Base-by-base conservation (phyloP, 1,140 invertebrate genomes). In the Polypedilum vanderplanki region DNA sequence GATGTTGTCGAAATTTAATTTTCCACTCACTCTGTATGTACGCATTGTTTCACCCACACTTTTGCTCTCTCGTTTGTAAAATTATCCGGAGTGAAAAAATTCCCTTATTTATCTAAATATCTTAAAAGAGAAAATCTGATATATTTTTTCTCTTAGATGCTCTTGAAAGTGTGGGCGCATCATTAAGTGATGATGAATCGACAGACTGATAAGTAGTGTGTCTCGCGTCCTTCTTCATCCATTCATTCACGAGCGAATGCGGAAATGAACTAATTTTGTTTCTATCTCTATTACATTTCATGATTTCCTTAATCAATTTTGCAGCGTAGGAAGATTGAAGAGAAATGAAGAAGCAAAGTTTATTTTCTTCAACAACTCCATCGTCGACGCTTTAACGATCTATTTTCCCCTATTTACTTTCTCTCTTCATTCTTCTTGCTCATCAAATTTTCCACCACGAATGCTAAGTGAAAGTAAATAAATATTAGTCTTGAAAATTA, bases 381-480 rank as follows among this genome's bases (percentile, higher is more conserved):
- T 57, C 46, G 12, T 57, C 46, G n/a, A 57, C 46, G 46, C 46
- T 57, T 57, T 57, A 57, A 57, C 46, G 46, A 57, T 57, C 46
- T 12, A 57, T 57, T 57, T 57, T 57, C 46, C 46, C 46, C 12
- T 57, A 57, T 57, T 57, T 57, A 57, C 46, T 57, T 57, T 57
- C 24, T 57, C 46, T 12, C 12, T 57, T 57, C 46, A n/a, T 57
- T 46, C 15, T 57, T 57, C n/a, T 12, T n/a, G 10, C 46, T 57
- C 46, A 57, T 57, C 46, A 57, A 33, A 3, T 57, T 57, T n/a
- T 57, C n/a, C 46, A 4, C 46, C 12, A 57, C 12, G 46, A 57
- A 57, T 57, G 46, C 46, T 57, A 57, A 57, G 46, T n/a, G 46
- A 57, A 57, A 57, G 46, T 57, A 57, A 57, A 57, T 57, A 57